Evolutionary conservation across 2,113 vertebrate species (phyloP).

Genomic region (Mesocricetus auratus): DNA sequence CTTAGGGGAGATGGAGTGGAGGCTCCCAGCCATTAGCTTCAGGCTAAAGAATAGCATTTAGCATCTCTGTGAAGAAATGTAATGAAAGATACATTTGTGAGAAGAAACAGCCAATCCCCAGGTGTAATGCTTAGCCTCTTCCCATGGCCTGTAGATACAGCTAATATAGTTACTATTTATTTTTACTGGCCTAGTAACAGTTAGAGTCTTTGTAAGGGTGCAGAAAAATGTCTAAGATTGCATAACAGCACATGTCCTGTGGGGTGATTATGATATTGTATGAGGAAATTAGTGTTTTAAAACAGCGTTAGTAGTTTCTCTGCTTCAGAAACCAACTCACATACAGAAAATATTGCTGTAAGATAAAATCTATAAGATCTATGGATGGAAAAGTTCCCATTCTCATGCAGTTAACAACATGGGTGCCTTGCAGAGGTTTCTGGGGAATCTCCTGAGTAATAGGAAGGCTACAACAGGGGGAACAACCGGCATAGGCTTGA

Average conservation of each 20-base stretch:
- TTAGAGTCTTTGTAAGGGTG: background rate
- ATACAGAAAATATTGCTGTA: background rate
- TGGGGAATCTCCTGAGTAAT: background rate
- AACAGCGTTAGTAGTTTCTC: background rate
- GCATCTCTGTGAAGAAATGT: slow-evolving; percentile 16
- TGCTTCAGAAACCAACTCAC: slow-evolving; percentile 1
- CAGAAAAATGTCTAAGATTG: background rate
- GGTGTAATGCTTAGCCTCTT: slow-evolving; percentile 10
- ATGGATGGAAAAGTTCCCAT: background rate
- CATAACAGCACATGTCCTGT: background rate
- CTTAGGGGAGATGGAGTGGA: slow-evolving; percentile 17
- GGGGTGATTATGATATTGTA: background rate
- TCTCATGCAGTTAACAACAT: background rate
- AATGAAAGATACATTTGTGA: slow-evolving; percentile 30
- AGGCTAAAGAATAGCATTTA: slow-evolving; percentile 33
- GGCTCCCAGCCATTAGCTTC: slow-evolving; percentile 58
- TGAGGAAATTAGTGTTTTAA: background rate
- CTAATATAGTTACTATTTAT: slow-evolving; percentile 10
- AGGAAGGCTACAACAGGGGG: background rate
- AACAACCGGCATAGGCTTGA: background rate
- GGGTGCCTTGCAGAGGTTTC: background rate
- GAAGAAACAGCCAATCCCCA: slow-evolving; percentile 41
- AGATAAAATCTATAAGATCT: slow-evolving; percentile 34
- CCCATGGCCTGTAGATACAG: background rate
- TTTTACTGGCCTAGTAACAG: slow-evolving; percentile 11